Percentiles rank a stretch among this genome's conserved stretches.
phyloP scores from a whole-genome alignment of 2,797 vertebrate genomes.

The Anas flavirostris region DNA sequence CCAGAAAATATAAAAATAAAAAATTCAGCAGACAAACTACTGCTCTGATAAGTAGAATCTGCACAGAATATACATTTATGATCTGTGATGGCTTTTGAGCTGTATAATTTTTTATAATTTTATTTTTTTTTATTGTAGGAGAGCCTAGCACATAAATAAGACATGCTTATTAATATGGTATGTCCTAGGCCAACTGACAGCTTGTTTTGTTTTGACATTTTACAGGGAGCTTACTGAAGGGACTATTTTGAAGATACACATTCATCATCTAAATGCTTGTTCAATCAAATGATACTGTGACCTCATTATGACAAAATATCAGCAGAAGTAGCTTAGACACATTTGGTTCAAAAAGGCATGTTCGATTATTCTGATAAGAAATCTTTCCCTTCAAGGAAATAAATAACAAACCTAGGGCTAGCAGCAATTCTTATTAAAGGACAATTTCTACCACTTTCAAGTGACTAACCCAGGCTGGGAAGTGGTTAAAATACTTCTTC shows the following conservation, averaged over 20 bases:
- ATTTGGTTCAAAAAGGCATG: conserved; percentile 14
- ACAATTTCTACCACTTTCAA: not conserved
- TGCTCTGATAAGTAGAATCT: not conserved
- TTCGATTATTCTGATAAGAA: not conserved
- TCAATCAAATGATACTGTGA: conserved; percentile 53
- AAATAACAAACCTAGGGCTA: not conserved
- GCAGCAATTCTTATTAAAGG: not conserved
- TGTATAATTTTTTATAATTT: not conserved
- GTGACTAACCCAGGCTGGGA: not conserved
- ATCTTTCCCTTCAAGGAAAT: not conserved
- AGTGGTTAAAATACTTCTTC: not conserved
- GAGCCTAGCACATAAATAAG: not conserved
- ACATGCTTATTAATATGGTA: not conserved
- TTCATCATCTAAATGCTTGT: conserved; percentile 31
- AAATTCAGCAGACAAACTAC: not conserved
- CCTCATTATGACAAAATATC: conserved; percentile 35
- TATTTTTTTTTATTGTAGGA: not conserved
- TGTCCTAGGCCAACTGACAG: not conserved
- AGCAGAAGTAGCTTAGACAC: conserved; percentile 28
- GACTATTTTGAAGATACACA: conserved; percentile 39
- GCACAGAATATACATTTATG: not conserved
- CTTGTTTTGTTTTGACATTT: conserved; percentile 46
- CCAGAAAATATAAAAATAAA: not conserved
- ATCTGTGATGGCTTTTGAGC: not conserved
- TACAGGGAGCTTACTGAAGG: conserved; percentile 42